Conservation (phyloP, 2,113 vertebrate genomes). For the Rynchops niger region DNA sequence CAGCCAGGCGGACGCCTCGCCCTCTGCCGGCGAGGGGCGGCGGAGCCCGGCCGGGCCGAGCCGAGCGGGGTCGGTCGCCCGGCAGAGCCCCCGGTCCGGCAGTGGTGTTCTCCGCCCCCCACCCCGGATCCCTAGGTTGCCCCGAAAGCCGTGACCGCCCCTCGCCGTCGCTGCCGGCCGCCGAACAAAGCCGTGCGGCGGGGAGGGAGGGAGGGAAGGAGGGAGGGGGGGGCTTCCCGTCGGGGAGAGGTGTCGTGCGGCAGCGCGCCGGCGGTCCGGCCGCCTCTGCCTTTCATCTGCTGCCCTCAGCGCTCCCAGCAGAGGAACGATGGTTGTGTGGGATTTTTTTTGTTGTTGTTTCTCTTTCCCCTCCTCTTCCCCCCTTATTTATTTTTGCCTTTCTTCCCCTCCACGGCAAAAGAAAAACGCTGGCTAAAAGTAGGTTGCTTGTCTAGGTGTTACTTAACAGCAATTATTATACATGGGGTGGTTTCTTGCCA, state of each 20-base stretch:
- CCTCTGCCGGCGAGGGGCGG: slow-evolving; percentile 70
- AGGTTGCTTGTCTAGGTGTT: neutral
- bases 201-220: neutral
- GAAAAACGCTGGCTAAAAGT: neutral
- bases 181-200: neutral
- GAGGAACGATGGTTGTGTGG: neutral
- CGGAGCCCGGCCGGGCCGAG: neutral
- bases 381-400: neutral
- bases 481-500: neutral
- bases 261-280: neutral
- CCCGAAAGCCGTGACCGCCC: neutral
- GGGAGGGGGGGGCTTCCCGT: neutral
- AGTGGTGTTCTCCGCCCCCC: neutral
- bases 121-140: neutral
- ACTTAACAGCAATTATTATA: neutral
- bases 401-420: neutral
- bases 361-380: too few species aligned
- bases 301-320: neutral
- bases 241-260: neutral
- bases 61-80: too few species aligned
- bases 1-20: slow-evolving; percentile 67
- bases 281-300: neutral
- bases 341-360: neutral
- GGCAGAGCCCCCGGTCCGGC: neutral
- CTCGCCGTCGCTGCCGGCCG: neutral